A percentile compares a stretch with the other conserved stretches of the same genome.
These are phyloP conservation scores for Heterodera filipjevi DNA, from an alignment of 2,888 invertebrate species.

Conservation along the genomic window DNA sequence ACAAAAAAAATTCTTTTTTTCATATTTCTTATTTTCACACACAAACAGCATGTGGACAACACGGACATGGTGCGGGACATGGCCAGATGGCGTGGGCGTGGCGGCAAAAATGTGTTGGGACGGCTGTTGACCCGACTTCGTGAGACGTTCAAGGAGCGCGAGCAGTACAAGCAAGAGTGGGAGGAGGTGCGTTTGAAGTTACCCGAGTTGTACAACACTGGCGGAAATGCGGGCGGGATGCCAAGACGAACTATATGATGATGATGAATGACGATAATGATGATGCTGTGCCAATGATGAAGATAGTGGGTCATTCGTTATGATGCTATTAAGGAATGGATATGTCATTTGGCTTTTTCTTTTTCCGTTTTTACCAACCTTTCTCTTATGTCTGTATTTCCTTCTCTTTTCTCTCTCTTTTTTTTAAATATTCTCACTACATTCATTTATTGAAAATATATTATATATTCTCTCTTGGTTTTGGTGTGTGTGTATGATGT, in stretches of 20 bases:
- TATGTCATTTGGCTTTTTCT: too few relatives aligned
- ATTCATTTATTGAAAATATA: too few relatives aligned
- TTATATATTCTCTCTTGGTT: too few relatives aligned
- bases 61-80: conserved; percentile 19
- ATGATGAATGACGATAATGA: not conserved
- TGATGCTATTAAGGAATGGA: too few relatives aligned
- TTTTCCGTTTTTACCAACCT: too few relatives aligned
- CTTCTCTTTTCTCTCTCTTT: too few relatives aligned
- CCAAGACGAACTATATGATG: conserved; percentile 5
- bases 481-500: too few relatives aligned
- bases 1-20: conserved; percentile 1
- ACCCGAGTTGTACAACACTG: not conserved
- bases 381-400: too few relatives aligned
- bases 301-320: too few relatives aligned
- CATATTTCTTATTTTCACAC: not conserved
- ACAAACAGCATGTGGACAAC: conserved; percentile 19
- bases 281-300: too few relatives aligned
- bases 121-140: conserved; percentile 20
- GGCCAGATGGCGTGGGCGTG: not conserved
- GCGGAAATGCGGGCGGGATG: not conserved
- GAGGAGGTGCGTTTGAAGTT: not conserved
- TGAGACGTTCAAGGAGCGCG: conserved; percentile 14
- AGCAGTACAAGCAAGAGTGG: conserved; percentile 20
- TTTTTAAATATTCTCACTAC: too few relatives aligned
- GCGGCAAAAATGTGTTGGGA: conserved; percentile 23